Evolutionary conservation across 2,888 invertebrate species (phyloP), one percentile per base, ranked within the genome.

Genomic region (Trissoscelio sp.): DNA sequence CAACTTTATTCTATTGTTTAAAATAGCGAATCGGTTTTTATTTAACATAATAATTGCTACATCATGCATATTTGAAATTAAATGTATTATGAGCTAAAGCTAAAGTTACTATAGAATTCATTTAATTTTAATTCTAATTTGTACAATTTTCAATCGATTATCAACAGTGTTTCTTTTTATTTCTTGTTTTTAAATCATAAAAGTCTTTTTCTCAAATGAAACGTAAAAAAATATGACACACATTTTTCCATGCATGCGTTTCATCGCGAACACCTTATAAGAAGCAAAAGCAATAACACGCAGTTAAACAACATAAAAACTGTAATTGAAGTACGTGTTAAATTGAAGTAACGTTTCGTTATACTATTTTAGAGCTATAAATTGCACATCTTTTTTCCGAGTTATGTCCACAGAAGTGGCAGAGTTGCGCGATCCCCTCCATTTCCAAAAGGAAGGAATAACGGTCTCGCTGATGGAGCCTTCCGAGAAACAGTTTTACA

Each of bases 401-500:
- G 34, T 46, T 28, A 31, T 31, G 62, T 44, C 62, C 62, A 48
- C 62, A 39, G 7, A 12, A 24, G 62, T 18, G 31, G n/a, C 14
- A 42, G 42, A 44, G 12, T 2, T 34, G 31, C 9, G 16, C 34
- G 7, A 5, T 31, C 31, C 31, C 46, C 42, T 6, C 37, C 31
- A n/a, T 16, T 18, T 24, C 62, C 46, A 57, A 69, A 48, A 64
- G 64, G 48, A 64, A 48, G 18, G 64, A 62, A 62, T 64, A 64
- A 64, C 64, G 64, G 64, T 64, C 12, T 48, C n/a, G 62, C 12
- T 62, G 62, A 62, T 46, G 44, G 62, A 60, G 62, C 20, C 62
- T 67, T 93, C 94, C 0, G 99, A 99, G 90, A 94, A 96, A 0
- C 94, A 93, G 78, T 93, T 94, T 74, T 99, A 97, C 86, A 92